Evolutionary conservation across 1,140 invertebrate genomes (phyloP).

Genomic region (Heliconius melpomene): DNA sequence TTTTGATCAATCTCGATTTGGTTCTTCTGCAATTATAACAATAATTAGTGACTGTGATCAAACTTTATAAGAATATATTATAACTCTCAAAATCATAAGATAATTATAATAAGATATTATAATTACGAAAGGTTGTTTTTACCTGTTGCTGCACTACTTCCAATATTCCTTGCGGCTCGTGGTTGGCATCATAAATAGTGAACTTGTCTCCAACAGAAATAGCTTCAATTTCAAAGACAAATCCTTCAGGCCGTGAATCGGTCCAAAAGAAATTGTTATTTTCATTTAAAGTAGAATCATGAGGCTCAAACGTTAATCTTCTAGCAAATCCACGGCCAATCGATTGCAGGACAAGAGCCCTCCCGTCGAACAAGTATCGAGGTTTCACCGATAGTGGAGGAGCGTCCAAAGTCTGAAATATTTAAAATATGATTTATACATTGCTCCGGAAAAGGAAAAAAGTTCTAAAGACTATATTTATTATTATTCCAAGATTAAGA

Average conservation of each 20-base stretch:
- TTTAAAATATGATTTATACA: conserved; percentile 51
- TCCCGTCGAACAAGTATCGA: conserved; percentile 83
- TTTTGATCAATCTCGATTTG: conserved; percentile 77
- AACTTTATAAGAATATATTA: neutral
- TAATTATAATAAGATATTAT: no score
- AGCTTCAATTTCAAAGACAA: conserved; percentile 86
- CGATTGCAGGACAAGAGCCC: conserved; percentile 84
- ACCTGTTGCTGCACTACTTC: conserved; percentile 84
- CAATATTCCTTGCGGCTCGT: conserved; percentile 83
- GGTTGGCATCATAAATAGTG: conserved; percentile 84
- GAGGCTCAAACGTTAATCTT: conserved; percentile 87
- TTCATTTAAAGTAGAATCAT: conserved; percentile 83
- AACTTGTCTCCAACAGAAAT: conserved; percentile 87
- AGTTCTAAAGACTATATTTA: conserved; percentile 5
- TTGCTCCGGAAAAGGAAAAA: conserved; percentile 18
- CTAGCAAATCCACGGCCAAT: conserved; percentile 89
- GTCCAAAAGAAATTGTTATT: conserved; percentile 90
- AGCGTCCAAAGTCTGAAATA: conserved; percentile 75
- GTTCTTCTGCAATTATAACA: conserved; percentile 66
- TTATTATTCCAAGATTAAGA: neutral
- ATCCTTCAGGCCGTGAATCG: conserved; percentile 87
- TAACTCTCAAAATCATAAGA: no score
- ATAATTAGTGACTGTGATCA: neutral
- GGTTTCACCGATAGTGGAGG: conserved; percentile 70
- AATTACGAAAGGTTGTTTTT: conserved; percentile 19